Evolutionary conservation across 2,888 invertebrate genomes (phyloP).

Genomic region (Drosophila helvetica): DNA sequence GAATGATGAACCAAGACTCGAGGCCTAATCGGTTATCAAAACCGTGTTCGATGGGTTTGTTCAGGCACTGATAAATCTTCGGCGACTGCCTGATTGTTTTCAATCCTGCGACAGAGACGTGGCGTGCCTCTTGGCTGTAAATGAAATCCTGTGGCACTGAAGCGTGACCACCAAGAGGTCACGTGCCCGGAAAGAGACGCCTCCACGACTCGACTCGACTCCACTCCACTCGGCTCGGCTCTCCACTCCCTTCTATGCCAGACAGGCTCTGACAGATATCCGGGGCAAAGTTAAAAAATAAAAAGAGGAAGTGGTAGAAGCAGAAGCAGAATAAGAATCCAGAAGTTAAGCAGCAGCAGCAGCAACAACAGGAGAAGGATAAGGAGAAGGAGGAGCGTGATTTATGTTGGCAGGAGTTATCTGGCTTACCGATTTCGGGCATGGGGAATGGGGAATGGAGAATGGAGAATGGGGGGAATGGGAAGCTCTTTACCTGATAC

Average conservation of each 20-base stretch:
- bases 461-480: background rate
- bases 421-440: constrained; percentile 32
- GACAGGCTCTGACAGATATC: constrained; percentile 61
- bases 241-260: background rate
- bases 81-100: constrained; percentile 43
- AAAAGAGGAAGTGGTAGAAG: background rate
- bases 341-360: constrained; percentile 52
- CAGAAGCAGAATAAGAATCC: constrained; percentile 13
- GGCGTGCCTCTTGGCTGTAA: constrained; percentile 47
- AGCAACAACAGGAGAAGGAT: constrained; percentile 1
- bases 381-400: constrained; percentile 49
- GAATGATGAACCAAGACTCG: constrained; percentile 14
- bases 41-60: constrained; percentile 16
- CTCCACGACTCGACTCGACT: background rate
- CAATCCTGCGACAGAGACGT: constrained; percentile 38
- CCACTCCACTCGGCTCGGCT: background rate
- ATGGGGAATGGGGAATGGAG: background rate
- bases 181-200: constrained; percentile 56
- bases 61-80: constrained; percentile 36
- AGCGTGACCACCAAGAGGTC: constrained; percentile 66
- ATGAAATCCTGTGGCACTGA: constrained; percentile 55
- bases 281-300: constrained; percentile 58
- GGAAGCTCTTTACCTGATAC: constrained; percentile 63
- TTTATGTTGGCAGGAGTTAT: constrained; percentile 61
- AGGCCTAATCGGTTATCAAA: constrained; percentile 35